These are phyloP conservation scores for Phodopus roborovskii DNA, from an alignment of 2,113 vertebrate species.

Conservation along the genomic window DNA sequence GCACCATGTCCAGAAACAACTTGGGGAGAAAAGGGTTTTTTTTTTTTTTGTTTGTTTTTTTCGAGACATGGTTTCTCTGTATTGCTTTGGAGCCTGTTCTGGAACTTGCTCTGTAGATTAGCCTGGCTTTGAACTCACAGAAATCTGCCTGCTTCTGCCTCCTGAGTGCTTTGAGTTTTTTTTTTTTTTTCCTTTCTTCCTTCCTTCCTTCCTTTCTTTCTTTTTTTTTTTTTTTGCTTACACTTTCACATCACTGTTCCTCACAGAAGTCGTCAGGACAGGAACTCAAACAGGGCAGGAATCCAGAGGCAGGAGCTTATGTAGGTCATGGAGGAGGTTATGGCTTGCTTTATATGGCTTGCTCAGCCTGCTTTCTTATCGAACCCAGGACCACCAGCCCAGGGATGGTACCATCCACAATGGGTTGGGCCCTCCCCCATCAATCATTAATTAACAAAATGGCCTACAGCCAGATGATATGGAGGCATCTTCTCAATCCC, in stretches of 20 bases:
- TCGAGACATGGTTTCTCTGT: too few relatives aligned
- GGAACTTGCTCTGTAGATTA: too few relatives aligned
- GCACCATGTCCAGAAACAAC: neutral
- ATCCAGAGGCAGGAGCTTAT: too few relatives aligned
- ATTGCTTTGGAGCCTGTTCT: too few relatives aligned
- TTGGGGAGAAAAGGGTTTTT: neutral
- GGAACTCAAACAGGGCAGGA: neutral
- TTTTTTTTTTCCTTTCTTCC: too few relatives aligned
- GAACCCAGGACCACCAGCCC: neutral
- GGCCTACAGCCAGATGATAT: neutral
- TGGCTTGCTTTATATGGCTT: neutral
- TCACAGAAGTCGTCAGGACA: neutral
- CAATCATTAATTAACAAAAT: neutral
- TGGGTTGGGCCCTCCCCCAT: too few relatives aligned
- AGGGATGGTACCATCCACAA: neutral
- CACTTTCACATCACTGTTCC: neutral
- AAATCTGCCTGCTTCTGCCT: too few relatives aligned
- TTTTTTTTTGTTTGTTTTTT: too few relatives aligned
- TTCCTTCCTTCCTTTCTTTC: too few relatives aligned
- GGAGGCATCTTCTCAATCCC: neutral
- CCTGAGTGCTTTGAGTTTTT: too few relatives aligned
- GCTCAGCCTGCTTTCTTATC: neutral
- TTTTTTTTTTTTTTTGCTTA: neutral
- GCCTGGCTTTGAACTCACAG: too few relatives aligned
- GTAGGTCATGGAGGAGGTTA: neutral